Conservation (phyloP, 2,113 vertebrate genomes). For the Geococcyx californianus region DNA sequence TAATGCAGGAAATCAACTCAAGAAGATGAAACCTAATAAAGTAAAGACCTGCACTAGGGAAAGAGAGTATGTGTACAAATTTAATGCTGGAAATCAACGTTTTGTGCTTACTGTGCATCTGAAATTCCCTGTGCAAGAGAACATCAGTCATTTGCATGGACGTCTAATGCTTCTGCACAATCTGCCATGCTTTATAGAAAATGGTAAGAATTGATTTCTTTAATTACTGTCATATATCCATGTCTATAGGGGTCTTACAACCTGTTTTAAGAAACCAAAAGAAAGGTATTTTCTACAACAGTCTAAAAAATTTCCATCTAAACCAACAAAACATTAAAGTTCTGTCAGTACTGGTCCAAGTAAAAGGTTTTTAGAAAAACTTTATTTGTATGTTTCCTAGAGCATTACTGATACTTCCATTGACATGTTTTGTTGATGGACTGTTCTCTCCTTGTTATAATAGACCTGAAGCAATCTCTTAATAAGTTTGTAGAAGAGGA, state of each 20-base stretch:
- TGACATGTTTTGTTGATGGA: neutral
- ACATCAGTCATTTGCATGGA: constrained; percentile 86
- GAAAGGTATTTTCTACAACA: neutral
- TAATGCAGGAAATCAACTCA: neutral
- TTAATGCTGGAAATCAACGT: constrained; percentile 81
- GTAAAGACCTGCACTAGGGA: constrained; percentile 75
- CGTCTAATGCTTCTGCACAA: constrained; percentile 90
- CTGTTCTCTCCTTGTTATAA: neutral
- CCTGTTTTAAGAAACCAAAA: neutral
- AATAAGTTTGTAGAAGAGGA: constrained; percentile 84
- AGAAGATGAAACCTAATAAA: constrained; percentile 87
- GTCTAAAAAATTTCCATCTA: neutral
- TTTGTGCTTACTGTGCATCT: constrained; percentile 89
- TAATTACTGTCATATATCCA: neutral
- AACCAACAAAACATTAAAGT: neutral
- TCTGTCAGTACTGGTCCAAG: neutral
- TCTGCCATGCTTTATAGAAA: constrained; percentile 91
- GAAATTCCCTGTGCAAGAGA: constrained; percentile 87
- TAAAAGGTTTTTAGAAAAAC: neutral
- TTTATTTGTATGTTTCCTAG: neutral
- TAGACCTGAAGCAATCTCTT: constrained; percentile 88
- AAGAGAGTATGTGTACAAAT: constrained; percentile 89
- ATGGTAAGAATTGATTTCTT: constrained; percentile 75
- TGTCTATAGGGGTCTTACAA: neutral
- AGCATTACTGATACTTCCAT: neutral